These are phyloP conservation scores for Gasterosteus aculeatus DNA, from an alignment of 2,113 vertebrate species.

Conservation along the genomic window DNA sequence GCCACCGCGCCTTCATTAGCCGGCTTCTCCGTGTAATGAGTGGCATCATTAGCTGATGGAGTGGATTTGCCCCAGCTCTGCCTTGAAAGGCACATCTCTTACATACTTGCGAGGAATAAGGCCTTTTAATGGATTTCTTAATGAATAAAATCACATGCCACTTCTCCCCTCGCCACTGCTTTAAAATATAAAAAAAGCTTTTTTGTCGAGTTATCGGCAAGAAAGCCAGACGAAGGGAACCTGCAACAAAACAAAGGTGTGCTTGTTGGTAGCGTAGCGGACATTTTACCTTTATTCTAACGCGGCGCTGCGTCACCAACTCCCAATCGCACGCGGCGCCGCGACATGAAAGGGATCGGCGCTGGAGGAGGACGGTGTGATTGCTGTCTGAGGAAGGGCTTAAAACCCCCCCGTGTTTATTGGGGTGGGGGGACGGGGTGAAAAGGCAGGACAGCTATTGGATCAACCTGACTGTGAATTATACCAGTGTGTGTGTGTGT, in stretches of 20 bases:
- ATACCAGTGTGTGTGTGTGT: slow-evolving; percentile 12
- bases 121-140: slow-evolving; percentile 95
- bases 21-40: slow-evolving; percentile 98
- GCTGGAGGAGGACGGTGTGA: slow-evolving; percentile 35
- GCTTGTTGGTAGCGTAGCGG: not conserved
- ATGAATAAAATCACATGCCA: slow-evolving; percentile 98
- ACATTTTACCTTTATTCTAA: not conserved
- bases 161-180: slow-evolving; percentile 67
- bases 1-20: slow-evolving; percentile 97
- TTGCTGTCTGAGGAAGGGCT: slow-evolving; percentile 46
- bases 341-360: slow-evolving; percentile 35
- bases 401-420: slow-evolving; percentile 44
- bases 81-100: slow-evolving; percentile 98
- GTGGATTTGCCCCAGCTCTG: slow-evolving; percentile 95
- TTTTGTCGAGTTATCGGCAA: slow-evolving; percentile 1
- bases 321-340: slow-evolving; percentile 47
- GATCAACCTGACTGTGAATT: slow-evolving; percentile 56
- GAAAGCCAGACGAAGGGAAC: not conserved
- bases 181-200: not conserved
- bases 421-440: not conserved
- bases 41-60: slow-evolving; percentile 99
- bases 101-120: slow-evolving; percentile 94
- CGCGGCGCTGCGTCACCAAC: slow-evolving; percentile 28
- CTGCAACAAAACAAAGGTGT: slow-evolving; percentile 14
- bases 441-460: slow-evolving; percentile 44